phyloP scores from a whole-genome alignment of 2,888 invertebrate species.

The Trisateles emortualis region DNA sequence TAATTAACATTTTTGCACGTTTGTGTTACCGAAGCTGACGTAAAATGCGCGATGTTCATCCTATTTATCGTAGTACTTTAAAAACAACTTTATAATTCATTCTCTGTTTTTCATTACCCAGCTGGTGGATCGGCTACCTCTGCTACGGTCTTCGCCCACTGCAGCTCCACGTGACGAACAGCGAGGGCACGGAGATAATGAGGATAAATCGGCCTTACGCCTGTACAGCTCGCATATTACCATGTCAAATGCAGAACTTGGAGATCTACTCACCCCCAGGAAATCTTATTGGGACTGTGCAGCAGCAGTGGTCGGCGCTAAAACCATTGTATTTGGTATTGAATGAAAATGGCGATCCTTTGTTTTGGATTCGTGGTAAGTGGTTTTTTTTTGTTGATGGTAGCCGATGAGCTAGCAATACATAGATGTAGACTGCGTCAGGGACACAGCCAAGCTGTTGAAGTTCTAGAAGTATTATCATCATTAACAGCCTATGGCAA shows the following conservation, averaged over 20 bases:
- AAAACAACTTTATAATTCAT: not conserved
- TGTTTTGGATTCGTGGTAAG: conserved; percentile 91
- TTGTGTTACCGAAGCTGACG: no score
- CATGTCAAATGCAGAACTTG: conserved; percentile 92
- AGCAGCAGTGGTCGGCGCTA: conserved; percentile 91
- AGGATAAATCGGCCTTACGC: conserved; percentile 92
- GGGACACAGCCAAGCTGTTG: no score
- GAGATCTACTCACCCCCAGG: conserved; percentile 91
- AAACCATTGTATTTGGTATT: conserved; percentile 90
- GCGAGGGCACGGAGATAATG: conserved; percentile 87
- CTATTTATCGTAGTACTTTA: no score
- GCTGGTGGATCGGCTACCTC: conserved; percentile 79
- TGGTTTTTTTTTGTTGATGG: not conserved
- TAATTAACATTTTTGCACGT: no score
- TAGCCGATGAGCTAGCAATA: no score
- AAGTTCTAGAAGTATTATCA: no score
- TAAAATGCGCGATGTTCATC: no score
- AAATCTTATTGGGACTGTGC: conserved; percentile 88
- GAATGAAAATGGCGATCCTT: conserved; percentile 89
- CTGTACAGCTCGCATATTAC: conserved; percentile 92
- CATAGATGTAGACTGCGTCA: no score
- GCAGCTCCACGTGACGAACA: conserved; percentile 65
- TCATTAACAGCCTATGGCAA: no score
- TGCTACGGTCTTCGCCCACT: conserved; percentile 75
- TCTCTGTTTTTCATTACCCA: conserved; percentile 38